Base-by-base conservation (phyloP, 2,797 vertebrate genomes). In the Liasis olivaceus region DNA sequence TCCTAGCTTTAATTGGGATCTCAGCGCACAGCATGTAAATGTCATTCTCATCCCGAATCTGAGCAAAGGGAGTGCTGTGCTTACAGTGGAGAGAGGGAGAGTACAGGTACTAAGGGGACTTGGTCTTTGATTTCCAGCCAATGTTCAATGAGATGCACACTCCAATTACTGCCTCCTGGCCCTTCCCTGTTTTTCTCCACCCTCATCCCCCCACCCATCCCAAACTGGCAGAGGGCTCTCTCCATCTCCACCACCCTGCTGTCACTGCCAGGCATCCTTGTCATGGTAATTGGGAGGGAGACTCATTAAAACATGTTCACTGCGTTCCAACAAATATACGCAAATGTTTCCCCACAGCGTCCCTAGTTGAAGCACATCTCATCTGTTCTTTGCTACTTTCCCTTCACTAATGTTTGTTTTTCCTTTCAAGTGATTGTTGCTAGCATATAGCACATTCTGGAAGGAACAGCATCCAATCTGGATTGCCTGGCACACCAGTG, bases 1-100 rank as follows among this genome's bases (percentile, higher is more conserved):
- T 91, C 93, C 77, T 8, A 81, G 94, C 91, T 92, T 89, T 96
- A 96, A 96, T 94, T 93, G 93, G 95, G 95, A 95, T 95, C 90
- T 96, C 0, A 0, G 93, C 84, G 60, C 91, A 91, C 92, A 63
- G 94, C 47, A 0, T 59, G 0, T 92, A 93, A 94, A 92, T 96
- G 93, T 91, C 94, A 90, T 3, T 62, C 92, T 0, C 1, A 90
- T 87, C 91, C 94, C 0, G 8, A 87, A 93, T 91, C 36, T 89
- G 66, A 0, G 0, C 31, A 58, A 85, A 91, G 91, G 56, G 81
- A 72, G 87, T 85, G 92, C 0, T 15, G 90, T 90, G 17, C 58
- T 42, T 0, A 0, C 63, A 1, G 51, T 12, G 56, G 0, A 60
- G 56, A 85, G 63, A 2, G 26, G 28, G 91, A 66, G 69, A 84